Percentiles rank a stretch among this genome's conserved stretches.
phyloP scores from a whole-genome alignment of 2,797 vertebrate species.

The Coregonus suidteri region DNA sequence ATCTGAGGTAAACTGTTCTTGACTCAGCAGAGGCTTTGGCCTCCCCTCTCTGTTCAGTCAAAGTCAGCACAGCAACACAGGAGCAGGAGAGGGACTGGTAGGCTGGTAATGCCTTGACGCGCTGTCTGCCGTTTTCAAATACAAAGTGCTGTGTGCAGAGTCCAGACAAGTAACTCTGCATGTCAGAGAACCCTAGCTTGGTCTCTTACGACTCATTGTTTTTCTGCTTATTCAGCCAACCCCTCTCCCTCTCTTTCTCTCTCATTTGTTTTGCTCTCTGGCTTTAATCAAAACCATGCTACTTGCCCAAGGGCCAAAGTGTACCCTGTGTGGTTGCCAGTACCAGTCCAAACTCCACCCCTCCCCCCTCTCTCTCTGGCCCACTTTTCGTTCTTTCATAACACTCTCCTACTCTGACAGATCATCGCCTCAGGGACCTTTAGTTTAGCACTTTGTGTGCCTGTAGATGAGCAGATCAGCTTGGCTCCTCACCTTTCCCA shows the following conservation, averaged over 20 bases:
- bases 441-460: not conserved
- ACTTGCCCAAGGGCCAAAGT: slow-evolving; percentile 48
- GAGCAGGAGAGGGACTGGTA: not conserved
- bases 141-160: not conserved
- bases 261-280: slow-evolving; percentile 4
- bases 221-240: slow-evolving; percentile 2
- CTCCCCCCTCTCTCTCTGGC: slow-evolving; percentile 6
- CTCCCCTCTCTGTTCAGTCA: not conserved
- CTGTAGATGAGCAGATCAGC: slow-evolving; percentile 17
- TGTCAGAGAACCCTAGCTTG: not conserved
- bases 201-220: not conserved
- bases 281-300: slow-evolving; percentile 34
- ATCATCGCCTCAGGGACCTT: not conserved
- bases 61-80: not conserved
- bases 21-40: not conserved
- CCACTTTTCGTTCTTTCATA: slow-evolving; percentile 14
- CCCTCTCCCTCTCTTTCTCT: not conserved
- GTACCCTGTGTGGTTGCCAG: slow-evolving; percentile 31
- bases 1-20: slow-evolving; percentile 5
- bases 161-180: not conserved
- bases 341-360: slow-evolving; percentile 20
- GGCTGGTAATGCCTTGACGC: not conserved
- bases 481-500: not conserved
- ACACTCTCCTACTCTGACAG: not conserved
- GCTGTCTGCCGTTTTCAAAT: not conserved